A percentile compares a stretch with the other conserved stretches of the same genome.
Conservation (phyloP, 2,888 invertebrate genomes). For the Heliconius sara region DNA sequence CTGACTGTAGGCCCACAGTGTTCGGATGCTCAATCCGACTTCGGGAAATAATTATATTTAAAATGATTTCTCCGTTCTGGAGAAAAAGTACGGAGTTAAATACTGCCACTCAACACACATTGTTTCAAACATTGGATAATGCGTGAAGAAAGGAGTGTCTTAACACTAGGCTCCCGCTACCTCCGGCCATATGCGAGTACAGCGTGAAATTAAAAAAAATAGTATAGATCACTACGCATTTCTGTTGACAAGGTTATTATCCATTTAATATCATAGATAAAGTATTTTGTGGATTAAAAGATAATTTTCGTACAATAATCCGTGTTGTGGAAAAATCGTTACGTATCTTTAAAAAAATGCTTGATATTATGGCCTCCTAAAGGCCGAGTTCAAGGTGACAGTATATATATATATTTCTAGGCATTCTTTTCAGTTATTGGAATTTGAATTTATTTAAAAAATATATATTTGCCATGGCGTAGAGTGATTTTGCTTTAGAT, state of each 20-base stretch:
- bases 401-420: too few relatives aligned
- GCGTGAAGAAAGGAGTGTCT: not conserved
- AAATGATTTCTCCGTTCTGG: too few relatives aligned
- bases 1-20: too few relatives aligned
- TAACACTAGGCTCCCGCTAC: not conserved
- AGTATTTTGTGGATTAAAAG: not conserved
- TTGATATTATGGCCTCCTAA: slow-evolving; percentile 1
- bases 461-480: too few relatives aligned
- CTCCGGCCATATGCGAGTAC: not conserved
- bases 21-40: too few relatives aligned
- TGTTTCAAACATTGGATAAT: not conserved
- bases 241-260: slow-evolving; percentile 2
- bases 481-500: too few relatives aligned
- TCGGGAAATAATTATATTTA: too few relatives aligned
- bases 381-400: slow-evolving; percentile 16
- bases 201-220: not conserved
- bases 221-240: not conserved
- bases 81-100: too few relatives aligned
- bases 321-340: slow-evolving; percentile 4
- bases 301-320: slow-evolving; percentile 3
- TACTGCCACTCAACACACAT: not conserved
- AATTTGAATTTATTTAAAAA: too few relatives aligned
- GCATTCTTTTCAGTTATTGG: too few relatives aligned
- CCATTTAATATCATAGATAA: slow-evolving; percentile 15
- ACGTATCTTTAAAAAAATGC: not conserved